Evolutionary conservation across 2,888 invertebrate genomes (phyloP), one percentile per base, ranked within the genome.

Genomic region (Yponomeuta sedellus): DNA sequence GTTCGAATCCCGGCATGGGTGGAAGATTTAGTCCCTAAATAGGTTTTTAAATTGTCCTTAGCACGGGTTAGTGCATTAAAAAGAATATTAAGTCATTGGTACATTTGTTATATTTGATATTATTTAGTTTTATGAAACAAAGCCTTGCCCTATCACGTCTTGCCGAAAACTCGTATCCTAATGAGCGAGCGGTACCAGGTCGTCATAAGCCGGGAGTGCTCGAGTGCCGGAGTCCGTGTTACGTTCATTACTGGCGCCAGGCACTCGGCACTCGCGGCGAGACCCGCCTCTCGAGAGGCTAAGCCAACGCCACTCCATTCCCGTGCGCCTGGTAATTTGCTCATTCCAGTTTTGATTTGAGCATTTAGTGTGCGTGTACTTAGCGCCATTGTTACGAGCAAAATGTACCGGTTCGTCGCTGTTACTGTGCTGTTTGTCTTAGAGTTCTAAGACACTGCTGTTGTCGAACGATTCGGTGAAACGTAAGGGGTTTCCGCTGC

Each of bases 301-400:
- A 78, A 80, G 77, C 77, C 73, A 69, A 72, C 75, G 68, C 69
- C 71, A 69, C 73, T 73, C 72, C 75, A 72, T 71, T 77, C 78
- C 73, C 72, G 56, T 28, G 28, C 69, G 67, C 70, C 72, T 74
- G 71, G 73, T 72, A 72, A 44, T 70, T 72, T 73, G 75, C 72
- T 74, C 74, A 76, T 73, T 77, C 71, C 68, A 68, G 70, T 70
- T 71, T 72, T 73, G 61, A 28, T 66, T 67, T 61, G 39, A 61
- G 65, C 20, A n/a, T 63, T 63, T 63, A 52, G 44, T 5, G 44
- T 16, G 44, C 16, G 44, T 52, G 44, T 52, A 52, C 44, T 52
- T 61, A 61, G 28, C 61, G 28, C n/a, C 71, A 25, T 64, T 25
- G 20, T 57, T 68, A 67, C 67, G 67, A 70, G 69, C 72, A 44